A percentile compares a stretch with the other conserved stretches of the same genome.
Conservation (phyloP, 2,797 vertebrate genomes). For the Vespertilio murinus region DNA sequence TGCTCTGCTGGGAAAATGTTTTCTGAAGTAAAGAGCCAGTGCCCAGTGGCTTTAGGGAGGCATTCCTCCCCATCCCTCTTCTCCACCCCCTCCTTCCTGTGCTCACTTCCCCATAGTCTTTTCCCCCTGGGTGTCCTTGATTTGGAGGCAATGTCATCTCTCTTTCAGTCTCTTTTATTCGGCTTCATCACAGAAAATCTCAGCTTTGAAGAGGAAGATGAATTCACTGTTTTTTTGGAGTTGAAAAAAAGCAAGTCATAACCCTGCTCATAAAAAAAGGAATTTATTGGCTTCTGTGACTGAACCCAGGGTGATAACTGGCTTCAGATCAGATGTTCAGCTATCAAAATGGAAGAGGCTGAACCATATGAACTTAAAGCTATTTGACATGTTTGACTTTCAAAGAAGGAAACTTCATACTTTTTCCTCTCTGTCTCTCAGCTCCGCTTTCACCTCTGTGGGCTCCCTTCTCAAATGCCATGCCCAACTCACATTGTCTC, state of each 20-base stretch:
- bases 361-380: background rate
- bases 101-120: background rate
- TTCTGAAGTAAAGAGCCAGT: background rate
- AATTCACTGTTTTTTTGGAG: background rate
- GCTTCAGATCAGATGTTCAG: background rate
- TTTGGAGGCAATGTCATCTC: background rate
- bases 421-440: background rate
- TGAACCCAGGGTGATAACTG: background rate
- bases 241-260: background rate
- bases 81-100: background rate
- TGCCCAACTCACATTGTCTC: background rate
- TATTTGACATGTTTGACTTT: background rate
- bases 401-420: background rate
- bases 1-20: slow-evolving; percentile 5
- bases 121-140: background rate
- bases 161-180: background rate
- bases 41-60: background rate
- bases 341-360: background rate
- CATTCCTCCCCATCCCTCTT: background rate
- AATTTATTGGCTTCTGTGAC: background rate
- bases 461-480: background rate
- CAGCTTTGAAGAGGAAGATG: background rate
- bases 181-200: background rate
- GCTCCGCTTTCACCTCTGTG: background rate
- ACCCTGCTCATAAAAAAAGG: background rate